phyloP scores from a whole-genome alignment of 2,113 vertebrate species.

The Daphoenositta chrysoptera region DNA sequence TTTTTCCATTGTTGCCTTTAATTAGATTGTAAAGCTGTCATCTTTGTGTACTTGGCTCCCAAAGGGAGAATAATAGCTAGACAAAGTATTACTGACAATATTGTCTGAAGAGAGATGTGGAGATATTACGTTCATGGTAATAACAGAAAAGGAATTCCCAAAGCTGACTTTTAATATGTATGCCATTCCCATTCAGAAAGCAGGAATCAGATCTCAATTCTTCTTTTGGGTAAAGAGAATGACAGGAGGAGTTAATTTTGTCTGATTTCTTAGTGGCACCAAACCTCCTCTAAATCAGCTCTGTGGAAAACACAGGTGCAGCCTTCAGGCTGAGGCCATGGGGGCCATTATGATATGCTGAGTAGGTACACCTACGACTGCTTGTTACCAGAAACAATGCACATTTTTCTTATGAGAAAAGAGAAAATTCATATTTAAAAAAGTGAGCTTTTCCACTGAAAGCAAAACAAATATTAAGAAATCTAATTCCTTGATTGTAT shows the following conservation, averaged over 20 bases:
- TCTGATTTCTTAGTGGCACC: neutral
- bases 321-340: neutral
- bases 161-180: conserved; percentile 22
- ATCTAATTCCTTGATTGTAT: neutral
- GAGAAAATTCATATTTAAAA: neutral
- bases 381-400: neutral
- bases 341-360: accelerated
- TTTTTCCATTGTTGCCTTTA: conserved; percentile 59
- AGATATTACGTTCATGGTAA: conserved; percentile 49
- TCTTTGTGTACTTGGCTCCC: conserved; percentile 42
- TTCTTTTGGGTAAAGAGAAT: neutral
- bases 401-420: neutral
- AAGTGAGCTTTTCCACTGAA: neutral
- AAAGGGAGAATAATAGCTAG: conserved; percentile 58
- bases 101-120: conserved; percentile 58
- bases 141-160: conserved; percentile 62
- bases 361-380: neutral
- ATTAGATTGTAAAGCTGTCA: conserved; percentile 60
- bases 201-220: neutral
- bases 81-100: conserved; percentile 65
- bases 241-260: neutral
- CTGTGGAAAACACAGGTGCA: neutral
- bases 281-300: neutral
- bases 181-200: conserved; percentile 45
- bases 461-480: neutral